Conservation (phyloP, 2,113 vertebrate genomes). For the Cryptotis parvus region DNA sequence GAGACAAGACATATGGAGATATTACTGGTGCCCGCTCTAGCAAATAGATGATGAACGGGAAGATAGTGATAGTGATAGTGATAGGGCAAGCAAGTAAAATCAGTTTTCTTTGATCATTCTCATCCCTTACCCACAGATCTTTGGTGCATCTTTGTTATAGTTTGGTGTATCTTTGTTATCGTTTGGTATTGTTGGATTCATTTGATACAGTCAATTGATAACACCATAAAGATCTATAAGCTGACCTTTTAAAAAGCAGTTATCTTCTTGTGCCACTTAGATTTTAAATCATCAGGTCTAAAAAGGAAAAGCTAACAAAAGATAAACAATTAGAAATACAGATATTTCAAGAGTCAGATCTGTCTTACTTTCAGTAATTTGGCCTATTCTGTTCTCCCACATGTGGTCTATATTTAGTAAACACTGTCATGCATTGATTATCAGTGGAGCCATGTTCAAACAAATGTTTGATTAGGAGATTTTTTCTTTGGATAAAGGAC, state of each 20-base stretch:
- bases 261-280: background rate
- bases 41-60: too few species aligned
- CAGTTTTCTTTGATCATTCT: background rate
- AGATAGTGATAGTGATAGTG: background rate
- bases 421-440: too few species aligned
- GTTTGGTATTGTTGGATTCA: background rate
- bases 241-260: background rate
- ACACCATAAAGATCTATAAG: background rate
- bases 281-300: background rate
- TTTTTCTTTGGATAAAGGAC: too few species aligned
- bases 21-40: too few species aligned
- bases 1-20: too few species aligned
- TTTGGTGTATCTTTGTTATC: too few species aligned
- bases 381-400: background rate
- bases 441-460: too few species aligned
- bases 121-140: background rate
- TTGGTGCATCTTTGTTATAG: background rate
- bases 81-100: background rate
- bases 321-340: background rate
- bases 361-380: too few species aligned
- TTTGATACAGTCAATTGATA: background rate
- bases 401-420: fast-evolving
- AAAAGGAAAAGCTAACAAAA: background rate
- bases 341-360: too few species aligned
- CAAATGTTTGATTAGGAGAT: too few species aligned